These are phyloP conservation scores for Amphipoea oculea DNA, from an alignment of 2,888 invertebrate species.

Conservation along the genomic window DNA sequence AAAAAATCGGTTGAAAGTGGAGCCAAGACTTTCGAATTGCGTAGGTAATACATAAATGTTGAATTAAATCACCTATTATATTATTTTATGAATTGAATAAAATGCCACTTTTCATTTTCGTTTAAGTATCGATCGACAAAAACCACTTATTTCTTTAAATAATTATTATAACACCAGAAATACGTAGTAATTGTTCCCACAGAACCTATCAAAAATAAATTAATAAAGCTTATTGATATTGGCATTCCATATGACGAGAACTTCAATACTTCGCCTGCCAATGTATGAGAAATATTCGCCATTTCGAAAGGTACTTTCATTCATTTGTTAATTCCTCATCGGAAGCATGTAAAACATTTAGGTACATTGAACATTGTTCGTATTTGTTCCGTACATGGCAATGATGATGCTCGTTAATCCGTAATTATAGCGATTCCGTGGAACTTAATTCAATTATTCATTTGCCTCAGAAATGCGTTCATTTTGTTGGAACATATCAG, in stretches of 20 bases:
- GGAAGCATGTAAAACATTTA: neutral
- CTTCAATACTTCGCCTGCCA: neutral
- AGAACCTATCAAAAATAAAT: neutral
- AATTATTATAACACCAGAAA: too few species aligned
- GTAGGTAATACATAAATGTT: neutral
- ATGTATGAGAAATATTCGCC: neutral
- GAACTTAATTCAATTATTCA: slow-evolving; percentile 6
- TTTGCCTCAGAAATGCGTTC: neutral
- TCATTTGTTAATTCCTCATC: too few species aligned
- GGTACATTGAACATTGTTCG: neutral
- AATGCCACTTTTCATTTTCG: neutral
- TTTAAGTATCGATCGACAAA: neutral
- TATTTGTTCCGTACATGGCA: slow-evolving; percentile 1
- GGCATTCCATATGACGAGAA: neutral
- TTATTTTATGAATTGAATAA: too few species aligned
- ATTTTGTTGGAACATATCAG: neutral
- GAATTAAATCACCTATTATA: neutral
- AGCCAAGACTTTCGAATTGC: neutral
- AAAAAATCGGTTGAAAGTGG: neutral
- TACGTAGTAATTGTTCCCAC: neutral
- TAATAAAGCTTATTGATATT: neutral
- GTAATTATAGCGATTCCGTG: slow-evolving; percentile 13
- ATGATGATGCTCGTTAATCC: neutral
- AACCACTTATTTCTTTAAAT: neutral
- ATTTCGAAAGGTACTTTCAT: neutral